Evolutionary conservation across 1,140 invertebrate genomes (phyloP), one percentile per base, ranked within the genome.

Genomic region (Metopolophium dirhodum): DNA sequence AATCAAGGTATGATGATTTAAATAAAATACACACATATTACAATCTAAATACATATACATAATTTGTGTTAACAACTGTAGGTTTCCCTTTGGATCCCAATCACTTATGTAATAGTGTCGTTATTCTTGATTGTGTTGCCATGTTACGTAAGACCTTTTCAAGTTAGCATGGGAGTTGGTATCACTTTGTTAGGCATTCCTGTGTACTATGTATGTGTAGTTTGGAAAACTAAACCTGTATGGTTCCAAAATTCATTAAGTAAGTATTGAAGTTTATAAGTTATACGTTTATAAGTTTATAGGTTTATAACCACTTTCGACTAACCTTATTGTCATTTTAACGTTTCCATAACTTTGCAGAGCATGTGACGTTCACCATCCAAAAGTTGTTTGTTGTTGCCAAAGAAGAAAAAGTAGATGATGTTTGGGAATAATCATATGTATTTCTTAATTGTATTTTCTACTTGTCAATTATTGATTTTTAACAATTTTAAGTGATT

Each of bases 181-280:
- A 98, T 99, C 94, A 99, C 98, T 6, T 94, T 98, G 35, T 96
- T 97, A 85, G 99, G 98, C 22, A 96, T 99, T 87, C 99, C 99
- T 2, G 97, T 98, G 41, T 99, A 99, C 95, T 97, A 97, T 94
- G 94, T 97, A 26, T 97, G 98, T 82, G 97, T 99, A 93, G 95
- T 96, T 82, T 98, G 97, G 97, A 96, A 97, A 95, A 96, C 96
- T 51, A 98, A 98, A 95, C 98, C 98, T 2, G 94, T 95, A 88
- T 96, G 95, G 94, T 96, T 98, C 94, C 95, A 96, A 93, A 95
- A 95, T 77, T 91, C 96, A 9, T 97, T 97, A 94, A 96, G 96
- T 97, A 94, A 96, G 96, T 96, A 92, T 47, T 61, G 26, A 86
- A 86, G 30, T n/a, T 86, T 20, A n/a, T 47, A 86, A 37, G 37